These are phyloP conservation scores for Lagenorhynchus albirostris DNA, from an alignment of 2,113 vertebrate species.

Conservation along the genomic window DNA sequence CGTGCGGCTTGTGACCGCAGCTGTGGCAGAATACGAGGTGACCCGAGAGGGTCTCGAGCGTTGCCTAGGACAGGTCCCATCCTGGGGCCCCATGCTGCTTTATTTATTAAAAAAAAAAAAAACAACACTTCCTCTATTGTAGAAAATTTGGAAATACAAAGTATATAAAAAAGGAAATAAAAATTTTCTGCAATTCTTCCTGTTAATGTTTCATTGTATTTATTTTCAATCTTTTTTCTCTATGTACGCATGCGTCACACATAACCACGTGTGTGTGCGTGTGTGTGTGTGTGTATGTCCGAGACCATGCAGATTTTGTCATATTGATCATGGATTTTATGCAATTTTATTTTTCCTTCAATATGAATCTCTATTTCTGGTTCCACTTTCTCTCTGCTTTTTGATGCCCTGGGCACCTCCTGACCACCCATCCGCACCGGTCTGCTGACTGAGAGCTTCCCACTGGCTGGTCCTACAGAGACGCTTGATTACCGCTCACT, in stretches of 20 bases:
- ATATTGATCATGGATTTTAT: background rate
- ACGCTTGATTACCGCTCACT: rapidly evolving
- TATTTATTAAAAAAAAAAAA: background rate
- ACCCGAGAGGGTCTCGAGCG: rapidly evolving
- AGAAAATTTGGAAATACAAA: background rate
- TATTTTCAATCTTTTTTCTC: background rate
- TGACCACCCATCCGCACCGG: rapidly evolving
- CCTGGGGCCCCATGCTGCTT: background rate
- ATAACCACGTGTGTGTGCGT: rapidly evolving
- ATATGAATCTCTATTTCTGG: background rate
- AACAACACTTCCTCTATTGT: background rate
- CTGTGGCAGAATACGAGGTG: background rate
- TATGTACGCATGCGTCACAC: rapidly evolving
- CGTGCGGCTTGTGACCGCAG: background rate
- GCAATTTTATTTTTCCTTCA: background rate
- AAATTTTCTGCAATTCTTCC: too few species aligned
- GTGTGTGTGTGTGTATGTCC: background rate
- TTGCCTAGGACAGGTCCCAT: rapidly evolving
- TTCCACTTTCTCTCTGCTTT: background rate
- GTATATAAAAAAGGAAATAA: background rate
- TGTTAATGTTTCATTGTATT: too few species aligned
- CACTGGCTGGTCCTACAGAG: background rate
- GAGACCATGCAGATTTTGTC: background rate
- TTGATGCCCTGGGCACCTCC: background rate
- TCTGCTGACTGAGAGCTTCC: background rate